Evolutionary conservation across 2,797 vertebrate genomes (phyloP).

Genomic region (Ctenopoma kingsleyae): DNA sequence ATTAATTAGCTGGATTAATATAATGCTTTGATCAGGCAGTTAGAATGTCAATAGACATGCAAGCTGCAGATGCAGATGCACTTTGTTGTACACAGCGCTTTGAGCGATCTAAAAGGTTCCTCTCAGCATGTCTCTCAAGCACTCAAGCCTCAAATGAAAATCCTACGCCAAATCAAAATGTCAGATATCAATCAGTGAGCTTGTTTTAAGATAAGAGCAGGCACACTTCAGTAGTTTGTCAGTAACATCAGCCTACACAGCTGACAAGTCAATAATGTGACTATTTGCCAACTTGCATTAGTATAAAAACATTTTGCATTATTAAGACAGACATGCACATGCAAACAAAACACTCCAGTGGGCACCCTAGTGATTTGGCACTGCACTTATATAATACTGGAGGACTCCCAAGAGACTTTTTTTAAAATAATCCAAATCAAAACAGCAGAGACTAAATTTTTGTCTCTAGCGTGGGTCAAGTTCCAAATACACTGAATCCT

Average conservation of each 20-base stretch:
- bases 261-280: conserved; percentile 50
- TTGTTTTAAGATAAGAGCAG: conserved; percentile 47
- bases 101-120: conserved; percentile 53
- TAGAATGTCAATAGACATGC: conserved; percentile 57
- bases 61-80: conserved; percentile 39
- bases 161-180: conserved; percentile 56
- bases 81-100: conserved; percentile 54
- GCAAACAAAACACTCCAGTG: not conserved
- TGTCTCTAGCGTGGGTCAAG: not conserved
- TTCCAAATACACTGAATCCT: not conserved
- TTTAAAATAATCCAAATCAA: not conserved
- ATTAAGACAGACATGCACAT: not conserved
- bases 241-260: conserved; percentile 38
- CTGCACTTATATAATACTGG: not conserved
- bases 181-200: conserved; percentile 62
- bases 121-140: conserved; percentile 35
- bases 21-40: conserved; percentile 63
- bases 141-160: conserved; percentile 49
- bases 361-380: not conserved
- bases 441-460: not conserved
- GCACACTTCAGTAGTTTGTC: conserved; percentile 26
- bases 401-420: not conserved
- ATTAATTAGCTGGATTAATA: conserved; percentile 72
- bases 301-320: conserved; percentile 24
- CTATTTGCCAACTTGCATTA: conserved; percentile 45